phyloP scores from a whole-genome alignment of 2,797 vertebrate species.

The Acrocephalus scirpaceus region DNA sequence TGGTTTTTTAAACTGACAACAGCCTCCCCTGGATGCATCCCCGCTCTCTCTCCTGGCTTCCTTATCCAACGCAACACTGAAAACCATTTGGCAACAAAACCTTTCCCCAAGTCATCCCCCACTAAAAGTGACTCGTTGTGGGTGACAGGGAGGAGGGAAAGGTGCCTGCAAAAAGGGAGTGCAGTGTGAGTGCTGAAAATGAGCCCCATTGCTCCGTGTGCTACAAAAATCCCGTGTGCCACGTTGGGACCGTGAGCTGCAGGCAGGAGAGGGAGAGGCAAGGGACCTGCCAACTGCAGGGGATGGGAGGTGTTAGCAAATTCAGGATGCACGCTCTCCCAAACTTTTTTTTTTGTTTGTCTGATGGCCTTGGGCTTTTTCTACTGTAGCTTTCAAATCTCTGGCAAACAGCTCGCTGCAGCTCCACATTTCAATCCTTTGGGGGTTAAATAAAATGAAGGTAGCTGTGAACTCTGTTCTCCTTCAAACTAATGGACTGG shows the following conservation, averaged over 20 bases:
- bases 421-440: constrained; percentile 73
- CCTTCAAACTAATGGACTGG: constrained; percentile 79
- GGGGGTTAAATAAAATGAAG: constrained; percentile 76
- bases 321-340: constrained; percentile 37
- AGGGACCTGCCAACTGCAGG: not conserved
- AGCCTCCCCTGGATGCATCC: not conserved
- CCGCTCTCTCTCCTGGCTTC: not conserved
- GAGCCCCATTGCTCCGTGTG: rapidly evolving
- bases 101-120: rapidly evolving
- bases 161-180: not conserved
- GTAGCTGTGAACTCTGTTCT: constrained; percentile 79
- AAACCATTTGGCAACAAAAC: not conserved
- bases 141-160: not conserved
- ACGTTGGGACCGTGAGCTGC: not conserved
- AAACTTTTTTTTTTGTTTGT: constrained; percentile 72
- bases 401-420: constrained; percentile 66
- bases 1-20: not conserved
- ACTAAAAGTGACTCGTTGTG: rapidly evolving
- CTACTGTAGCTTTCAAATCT: constrained; percentile 68
- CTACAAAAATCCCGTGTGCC: rapidly evolving
- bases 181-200: not conserved
- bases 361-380: constrained; percentile 73
- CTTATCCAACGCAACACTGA: rapidly evolving
- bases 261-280: not conserved
- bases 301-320: not conserved